These are phyloP conservation scores for Andrena marginata DNA, from an alignment of 2,888 invertebrate species.

Conservation along the genomic window DNA sequence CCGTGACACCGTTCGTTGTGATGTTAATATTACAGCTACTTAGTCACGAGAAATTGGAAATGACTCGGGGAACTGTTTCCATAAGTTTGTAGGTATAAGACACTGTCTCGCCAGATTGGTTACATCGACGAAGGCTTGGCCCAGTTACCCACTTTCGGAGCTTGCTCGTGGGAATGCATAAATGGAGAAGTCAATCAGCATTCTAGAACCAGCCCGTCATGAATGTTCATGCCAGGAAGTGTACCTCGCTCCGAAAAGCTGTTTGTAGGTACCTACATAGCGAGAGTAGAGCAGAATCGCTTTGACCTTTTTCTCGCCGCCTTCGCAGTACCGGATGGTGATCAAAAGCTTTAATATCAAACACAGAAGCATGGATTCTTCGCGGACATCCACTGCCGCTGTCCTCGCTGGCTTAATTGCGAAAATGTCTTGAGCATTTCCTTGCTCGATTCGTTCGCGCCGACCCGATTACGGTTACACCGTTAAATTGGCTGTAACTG, in stretches of 20 bases:
- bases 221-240: neutral
- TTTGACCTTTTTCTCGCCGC: neutral
- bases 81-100: neutral
- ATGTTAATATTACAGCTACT: neutral
- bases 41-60: neutral
- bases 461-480: conserved; percentile 22
- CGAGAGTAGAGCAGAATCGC: neutral
- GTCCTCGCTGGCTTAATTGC: conserved; percentile 29
- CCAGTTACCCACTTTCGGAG: conserved; percentile 3
- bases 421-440: conserved; percentile 16
- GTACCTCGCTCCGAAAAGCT: neutral
- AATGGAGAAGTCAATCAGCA: conserved; percentile 8
- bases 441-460: conserved; percentile 36
- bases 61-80: conserved; percentile 1
- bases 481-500: conserved; percentile 49
- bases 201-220: neutral
- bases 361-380: too few species aligned
- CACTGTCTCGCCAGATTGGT: conserved; percentile 2
- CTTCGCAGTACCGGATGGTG: too few species aligned
- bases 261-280: neutral
- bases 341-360: neutral
- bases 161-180: neutral
- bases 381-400: neutral
- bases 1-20: neutral
- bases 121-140: neutral